phyloP scores from a whole-genome alignment of 1,140 invertebrate genomes.

The Dolichoris vasculosae region DNA sequence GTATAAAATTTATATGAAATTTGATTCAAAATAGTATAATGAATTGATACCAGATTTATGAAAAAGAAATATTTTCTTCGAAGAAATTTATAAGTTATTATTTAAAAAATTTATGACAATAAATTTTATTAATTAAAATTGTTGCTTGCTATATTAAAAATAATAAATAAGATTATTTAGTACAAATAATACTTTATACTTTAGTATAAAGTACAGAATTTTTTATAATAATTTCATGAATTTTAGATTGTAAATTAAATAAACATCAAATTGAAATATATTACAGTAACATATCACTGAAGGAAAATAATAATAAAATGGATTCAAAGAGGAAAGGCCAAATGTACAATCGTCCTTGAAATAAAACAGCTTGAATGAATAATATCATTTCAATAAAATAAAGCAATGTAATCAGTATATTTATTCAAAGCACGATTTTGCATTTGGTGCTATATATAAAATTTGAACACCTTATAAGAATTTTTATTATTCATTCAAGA shows the following conservation, averaged over 20 bases:
- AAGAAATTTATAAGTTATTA: no score
- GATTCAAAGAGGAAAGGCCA: constrained; percentile 66
- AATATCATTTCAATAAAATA: constrained; percentile 59
- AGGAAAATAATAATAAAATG: constrained; percentile 40
- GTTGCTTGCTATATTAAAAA: no score
- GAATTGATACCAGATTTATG: no score
- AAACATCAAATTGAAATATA: not conserved
- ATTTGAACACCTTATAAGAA: constrained; percentile 58
- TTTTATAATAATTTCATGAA: no score
- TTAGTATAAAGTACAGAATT: no score
- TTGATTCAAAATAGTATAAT: no score
- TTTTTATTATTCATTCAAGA: constrained; percentile 74
- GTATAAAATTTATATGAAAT: no score
- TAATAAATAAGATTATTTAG: no score
- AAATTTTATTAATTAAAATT: not conserved
- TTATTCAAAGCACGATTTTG: constrained; percentile 69
- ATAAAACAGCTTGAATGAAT: constrained; percentile 69
- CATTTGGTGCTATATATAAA: constrained; percentile 63
- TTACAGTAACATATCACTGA: constrained; percentile 16
- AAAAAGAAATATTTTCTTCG: no score
- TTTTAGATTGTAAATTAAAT: not conserved
- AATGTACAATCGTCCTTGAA: constrained; percentile 70
- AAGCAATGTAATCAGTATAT: not conserved
- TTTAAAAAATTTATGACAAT: not conserved
- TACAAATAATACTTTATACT: no score